These are phyloP conservation scores for Hydra vulgaris DNA, from an alignment of 30 jellyfish, hydroid and myxozoan species.

Conservation along the genomic window DNA sequence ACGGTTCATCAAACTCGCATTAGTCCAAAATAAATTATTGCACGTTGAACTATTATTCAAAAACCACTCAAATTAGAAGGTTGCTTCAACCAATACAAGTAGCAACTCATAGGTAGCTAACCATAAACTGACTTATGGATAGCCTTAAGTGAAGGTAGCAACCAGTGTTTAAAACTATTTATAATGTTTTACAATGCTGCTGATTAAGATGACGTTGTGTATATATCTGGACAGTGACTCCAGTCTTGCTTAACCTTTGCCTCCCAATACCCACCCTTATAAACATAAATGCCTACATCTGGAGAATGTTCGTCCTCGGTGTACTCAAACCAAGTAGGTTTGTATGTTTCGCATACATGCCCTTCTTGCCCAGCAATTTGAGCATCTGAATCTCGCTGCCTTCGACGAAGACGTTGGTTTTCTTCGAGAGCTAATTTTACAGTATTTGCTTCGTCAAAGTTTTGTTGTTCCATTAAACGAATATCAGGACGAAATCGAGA, in stretches of 20 bases:
- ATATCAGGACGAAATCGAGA: slow-evolving; percentile 93
- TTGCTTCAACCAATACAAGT: not conserved
- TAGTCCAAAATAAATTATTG: too few species aligned
- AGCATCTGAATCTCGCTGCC: slow-evolving; percentile 67
- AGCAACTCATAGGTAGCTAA: too few species aligned
- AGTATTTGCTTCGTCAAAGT: slow-evolving; percentile 87
- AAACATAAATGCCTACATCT: slow-evolving; percentile 58
- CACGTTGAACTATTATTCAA: too few species aligned
- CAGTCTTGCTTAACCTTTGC: slow-evolving; percentile 86
- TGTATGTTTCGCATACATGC: slow-evolving; percentile 64
- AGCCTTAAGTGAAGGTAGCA: too few species aligned
- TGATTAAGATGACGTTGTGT: not conserved
- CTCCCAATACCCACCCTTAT: slow-evolving; percentile 99
- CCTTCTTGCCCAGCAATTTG: slow-evolving; percentile 70
- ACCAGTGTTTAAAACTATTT: too few species aligned
- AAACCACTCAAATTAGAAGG: not conserved
- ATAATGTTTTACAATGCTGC: not conserved
- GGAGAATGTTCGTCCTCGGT: slow-evolving; percentile 59
- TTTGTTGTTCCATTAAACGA: slow-evolving; percentile 81
- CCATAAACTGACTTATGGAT: too few species aligned
- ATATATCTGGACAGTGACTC: slow-evolving; percentile 75
- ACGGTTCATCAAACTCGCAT: too few species aligned
- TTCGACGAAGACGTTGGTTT: slow-evolving; percentile 69
- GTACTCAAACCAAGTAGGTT: slow-evolving; percentile 94
- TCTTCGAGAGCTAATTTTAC: slow-evolving; percentile 66